Percentiles rank a stretch among this genome's conserved stretches.
Evolutionary conservation across 2,113 vertebrate genomes (phyloP).

Genomic region (Bubo blakistoni): DNA sequence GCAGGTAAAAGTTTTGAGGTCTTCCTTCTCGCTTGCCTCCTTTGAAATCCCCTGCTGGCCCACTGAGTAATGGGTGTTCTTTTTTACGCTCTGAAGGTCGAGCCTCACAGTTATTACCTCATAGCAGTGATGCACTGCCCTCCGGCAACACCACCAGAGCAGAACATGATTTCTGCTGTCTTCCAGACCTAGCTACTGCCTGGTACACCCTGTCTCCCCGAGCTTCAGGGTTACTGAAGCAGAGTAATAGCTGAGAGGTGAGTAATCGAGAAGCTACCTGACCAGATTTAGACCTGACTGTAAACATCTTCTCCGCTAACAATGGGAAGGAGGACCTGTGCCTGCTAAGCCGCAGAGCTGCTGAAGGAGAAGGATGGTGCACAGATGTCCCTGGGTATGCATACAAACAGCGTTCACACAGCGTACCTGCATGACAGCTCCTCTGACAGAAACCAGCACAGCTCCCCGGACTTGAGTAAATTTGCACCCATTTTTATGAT

Average conservation of each 20-base stretch:
- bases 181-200: background rate
- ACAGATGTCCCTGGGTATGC: background rate
- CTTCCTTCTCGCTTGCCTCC: background rate
- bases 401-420: background rate
- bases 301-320: constrained; percentile 8
- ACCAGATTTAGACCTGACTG: background rate
- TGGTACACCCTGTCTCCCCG: background rate
- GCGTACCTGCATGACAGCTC: background rate
- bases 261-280: constrained; percentile 57
- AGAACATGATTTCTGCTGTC: background rate
- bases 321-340: background rate
- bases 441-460: background rate
- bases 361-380: background rate
- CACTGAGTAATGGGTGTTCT: background rate
- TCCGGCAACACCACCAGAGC: constrained; percentile 5
- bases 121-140: background rate
- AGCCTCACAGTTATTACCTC: background rate
- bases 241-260: constrained; percentile 46
- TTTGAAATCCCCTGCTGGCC: background rate
- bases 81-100: background rate
- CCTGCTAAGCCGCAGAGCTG: background rate
- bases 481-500: background rate
- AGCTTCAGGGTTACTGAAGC: constrained; percentile 33
- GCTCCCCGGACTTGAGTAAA: background rate
- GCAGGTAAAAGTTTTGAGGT: background rate